A percentile compares a stretch with the other conserved stretches of the same genome.
Conservation (phyloP, 2,797 vertebrate species). For the Sebastes taczanowskii region DNA sequence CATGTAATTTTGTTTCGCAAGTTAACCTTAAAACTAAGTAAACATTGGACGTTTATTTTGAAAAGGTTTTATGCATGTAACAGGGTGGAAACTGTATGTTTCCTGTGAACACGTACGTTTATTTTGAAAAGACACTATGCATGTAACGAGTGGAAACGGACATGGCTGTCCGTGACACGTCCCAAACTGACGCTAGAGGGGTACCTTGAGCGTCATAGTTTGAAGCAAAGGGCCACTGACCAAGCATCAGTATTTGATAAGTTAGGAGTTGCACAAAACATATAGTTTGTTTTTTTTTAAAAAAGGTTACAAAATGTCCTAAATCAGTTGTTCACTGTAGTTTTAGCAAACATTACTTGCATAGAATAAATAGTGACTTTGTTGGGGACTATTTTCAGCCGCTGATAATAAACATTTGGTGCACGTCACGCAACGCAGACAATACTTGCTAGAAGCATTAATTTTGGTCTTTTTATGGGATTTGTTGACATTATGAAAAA, state of each 20-base stretch:
- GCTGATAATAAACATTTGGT: background rate
- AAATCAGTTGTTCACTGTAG: background rate
- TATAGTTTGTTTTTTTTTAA: background rate
- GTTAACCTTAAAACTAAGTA: background rate
- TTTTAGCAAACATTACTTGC: background rate
- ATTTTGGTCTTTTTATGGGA: background rate
- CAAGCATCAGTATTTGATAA: background rate
- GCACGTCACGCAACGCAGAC: background rate
- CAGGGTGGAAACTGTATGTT: too few relatives aligned
- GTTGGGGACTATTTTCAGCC: background rate
- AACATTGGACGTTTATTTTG: background rate
- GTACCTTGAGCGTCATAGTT: background rate
- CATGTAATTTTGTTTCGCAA: background rate
- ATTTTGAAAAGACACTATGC: too few relatives aligned
- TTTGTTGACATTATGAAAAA: background rate
- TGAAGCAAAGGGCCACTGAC: background rate
- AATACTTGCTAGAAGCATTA: background rate
- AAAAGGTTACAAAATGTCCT: background rate
- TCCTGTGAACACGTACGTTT: too few relatives aligned
- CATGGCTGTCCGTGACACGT: background rate
- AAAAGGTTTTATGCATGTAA: background rate
- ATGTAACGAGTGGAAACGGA: background rate
- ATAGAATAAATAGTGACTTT: background rate
- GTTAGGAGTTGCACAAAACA: background rate
- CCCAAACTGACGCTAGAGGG: background rate